A percentile compares a stretch with the other conserved stretches of the same genome.
Conservation (phyloP, 2,113 vertebrate species). For the Poeciliopsis prolifica region DNA sequence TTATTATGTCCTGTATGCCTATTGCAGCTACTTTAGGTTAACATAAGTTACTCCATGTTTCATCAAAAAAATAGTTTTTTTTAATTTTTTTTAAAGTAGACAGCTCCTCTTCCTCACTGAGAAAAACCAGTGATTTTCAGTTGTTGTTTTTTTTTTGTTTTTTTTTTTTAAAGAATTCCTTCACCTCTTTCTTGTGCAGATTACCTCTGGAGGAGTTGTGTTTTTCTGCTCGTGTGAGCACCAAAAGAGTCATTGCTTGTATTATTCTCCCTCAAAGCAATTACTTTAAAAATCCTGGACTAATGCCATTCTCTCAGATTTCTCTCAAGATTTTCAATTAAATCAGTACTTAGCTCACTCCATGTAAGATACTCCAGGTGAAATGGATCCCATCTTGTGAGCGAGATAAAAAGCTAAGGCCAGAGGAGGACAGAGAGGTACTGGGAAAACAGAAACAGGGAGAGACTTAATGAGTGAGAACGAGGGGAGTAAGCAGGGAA, state of each 20-base stretch:
- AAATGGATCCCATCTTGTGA: conserved; percentile 58
- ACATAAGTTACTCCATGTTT: not conserved
- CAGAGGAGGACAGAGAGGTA: conserved; percentile 52
- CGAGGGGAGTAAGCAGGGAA: conserved; percentile 18
- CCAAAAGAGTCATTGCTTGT: conserved; percentile 7
- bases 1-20: no score
- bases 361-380: conserved; percentile 51
- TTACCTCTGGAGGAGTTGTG: conserved; percentile 23
- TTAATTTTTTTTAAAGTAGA: not conserved
- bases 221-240: conserved; percentile 42
- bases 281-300: conserved; percentile 61
- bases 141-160: no score
- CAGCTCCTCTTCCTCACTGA: not conserved
- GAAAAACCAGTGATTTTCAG: conserved; percentile 41
- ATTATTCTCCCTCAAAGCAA: conserved; percentile 47
- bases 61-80: not conserved
- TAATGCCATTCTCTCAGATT: conserved; percentile 63
- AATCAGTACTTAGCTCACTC: conserved; percentile 51
- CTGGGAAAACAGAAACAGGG: conserved; percentile 34
- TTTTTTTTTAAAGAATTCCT: not conserved
- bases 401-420: conserved; percentile 57
- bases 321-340: conserved; percentile 68
- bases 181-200: not conserved
- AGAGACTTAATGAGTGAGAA: conserved; percentile 53
- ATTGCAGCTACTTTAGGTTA: no score